These are phyloP conservation scores for Buathra laborator DNA, from an alignment of 2,888 invertebrate genomes.

Conservation along the genomic window DNA sequence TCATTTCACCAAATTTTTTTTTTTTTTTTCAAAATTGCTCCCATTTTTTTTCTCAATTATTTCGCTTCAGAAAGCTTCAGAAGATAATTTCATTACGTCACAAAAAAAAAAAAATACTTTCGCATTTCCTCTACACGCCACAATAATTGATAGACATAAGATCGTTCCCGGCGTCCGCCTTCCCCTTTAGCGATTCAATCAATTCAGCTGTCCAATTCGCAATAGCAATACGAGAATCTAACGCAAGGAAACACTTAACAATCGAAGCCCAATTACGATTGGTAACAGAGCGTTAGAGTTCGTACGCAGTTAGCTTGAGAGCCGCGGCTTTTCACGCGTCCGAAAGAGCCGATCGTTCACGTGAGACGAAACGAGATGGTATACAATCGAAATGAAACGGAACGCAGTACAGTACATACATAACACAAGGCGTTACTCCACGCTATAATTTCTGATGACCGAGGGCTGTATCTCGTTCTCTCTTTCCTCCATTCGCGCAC, in stretches of 20 bases:
- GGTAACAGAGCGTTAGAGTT: constrained; percentile 16
- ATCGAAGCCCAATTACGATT: constrained; percentile 62
- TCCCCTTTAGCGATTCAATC: neutral
- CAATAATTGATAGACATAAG: no score
- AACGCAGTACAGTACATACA: constrained; percentile 28
- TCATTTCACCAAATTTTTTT: no score
- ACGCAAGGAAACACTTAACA: constrained; percentile 48
- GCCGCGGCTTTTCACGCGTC: constrained; percentile 42
- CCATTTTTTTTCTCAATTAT: no score
- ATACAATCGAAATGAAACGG: constrained; percentile 36
- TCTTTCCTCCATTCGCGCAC: constrained; percentile 23
- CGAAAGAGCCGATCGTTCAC: constrained; percentile 36
- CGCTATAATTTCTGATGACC: constrained; percentile 52
- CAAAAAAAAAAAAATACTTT: no score
- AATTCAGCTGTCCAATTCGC: neutral
- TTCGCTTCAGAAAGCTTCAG: no score
- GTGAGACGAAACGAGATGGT: constrained; percentile 50
- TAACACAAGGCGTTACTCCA: constrained; percentile 56
- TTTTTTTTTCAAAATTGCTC: no score
- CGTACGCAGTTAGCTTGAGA: neutral
- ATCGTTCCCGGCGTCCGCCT: neutral
- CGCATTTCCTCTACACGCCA: no score
- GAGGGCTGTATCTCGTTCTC: constrained; percentile 48
- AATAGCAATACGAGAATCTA: constrained; percentile 9
- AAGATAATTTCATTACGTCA: no score